Conservation (phyloP, 2,888 invertebrate genomes). For the Coenonympha arcania region DNA sequence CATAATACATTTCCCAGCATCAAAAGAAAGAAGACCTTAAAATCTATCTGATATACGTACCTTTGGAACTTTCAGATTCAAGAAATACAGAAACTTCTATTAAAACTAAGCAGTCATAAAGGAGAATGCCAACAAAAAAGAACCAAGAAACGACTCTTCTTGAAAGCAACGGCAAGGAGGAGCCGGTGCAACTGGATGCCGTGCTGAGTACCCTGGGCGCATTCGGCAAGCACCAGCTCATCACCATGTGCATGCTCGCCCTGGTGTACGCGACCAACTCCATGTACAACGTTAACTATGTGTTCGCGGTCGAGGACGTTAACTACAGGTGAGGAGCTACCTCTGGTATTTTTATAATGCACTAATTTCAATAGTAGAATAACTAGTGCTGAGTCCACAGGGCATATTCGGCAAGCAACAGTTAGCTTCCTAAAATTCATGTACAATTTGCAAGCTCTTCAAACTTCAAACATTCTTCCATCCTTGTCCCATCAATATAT, state of each 20-base stretch:
- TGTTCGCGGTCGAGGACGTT: slow-evolving; percentile 62
- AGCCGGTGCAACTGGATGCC: slow-evolving; percentile 54
- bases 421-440: too few relatives aligned
- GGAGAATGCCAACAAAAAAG: slow-evolving; percentile 7
- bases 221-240: slow-evolving; percentile 65
- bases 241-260: slow-evolving; percentile 57
- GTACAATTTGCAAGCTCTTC: too few relatives aligned
- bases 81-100: neutral
- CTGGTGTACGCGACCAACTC: slow-evolving; percentile 66
- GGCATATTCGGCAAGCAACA: too few relatives aligned
- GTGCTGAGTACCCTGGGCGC: slow-evolving; percentile 60
- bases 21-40: too few relatives aligned
- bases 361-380: too few relatives aligned
- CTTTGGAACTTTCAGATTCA: neutral
- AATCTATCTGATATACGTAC: neutral
- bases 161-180: slow-evolving; percentile 24
- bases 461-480: too few relatives aligned
- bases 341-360: too few relatives aligned
- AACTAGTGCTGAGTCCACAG: too few relatives aligned
- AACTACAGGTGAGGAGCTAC: slow-evolving; percentile 44
- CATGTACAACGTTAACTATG: slow-evolving; percentile 66
- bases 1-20: too few relatives aligned
- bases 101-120: neutral
- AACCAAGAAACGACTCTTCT: slow-evolving; percentile 4
- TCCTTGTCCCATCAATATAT: too few relatives aligned